Conservation (phyloP, 2,888 invertebrate species). For the Acanthopleura granulata region DNA sequence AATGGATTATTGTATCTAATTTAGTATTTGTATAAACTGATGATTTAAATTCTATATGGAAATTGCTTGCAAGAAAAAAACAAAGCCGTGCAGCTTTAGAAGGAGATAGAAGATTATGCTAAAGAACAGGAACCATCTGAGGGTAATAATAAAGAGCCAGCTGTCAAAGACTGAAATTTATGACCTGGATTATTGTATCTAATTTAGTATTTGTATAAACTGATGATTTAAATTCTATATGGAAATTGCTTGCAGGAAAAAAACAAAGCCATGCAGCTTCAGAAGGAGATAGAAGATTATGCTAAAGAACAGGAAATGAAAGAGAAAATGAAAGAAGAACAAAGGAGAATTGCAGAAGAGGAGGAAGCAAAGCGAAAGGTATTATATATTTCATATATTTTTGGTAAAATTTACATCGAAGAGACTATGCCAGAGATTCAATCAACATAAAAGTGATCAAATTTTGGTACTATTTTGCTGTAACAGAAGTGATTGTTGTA, state of each 20-base stretch:
- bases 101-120: slow-evolving; percentile 46
- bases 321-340: slow-evolving; percentile 47
- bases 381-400: neutral
- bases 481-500: no score
- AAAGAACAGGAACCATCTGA: slow-evolving; percentile 45
- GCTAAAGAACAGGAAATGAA: slow-evolving; percentile 44
- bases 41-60: no score
- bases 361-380: slow-evolving; percentile 53
- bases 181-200: no score
- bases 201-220: no score
- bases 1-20: no score
- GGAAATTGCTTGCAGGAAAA: slow-evolving; percentile 38
- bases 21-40: no score
- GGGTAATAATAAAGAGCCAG: no score
- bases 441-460: no score
- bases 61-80: slow-evolving; percentile 40
- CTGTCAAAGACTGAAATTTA: no score
- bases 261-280: slow-evolving; percentile 40
- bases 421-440: no score
- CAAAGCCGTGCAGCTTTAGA: slow-evolving; percentile 41
- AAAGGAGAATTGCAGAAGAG: slow-evolving; percentile 46
- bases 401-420: neutral
- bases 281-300: slow-evolving; percentile 44
- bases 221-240: no score
- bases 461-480: no score